phyloP scores from a whole-genome alignment of 2,113 vertebrate genomes.

The Nyctereutes procyonoides region DNA sequence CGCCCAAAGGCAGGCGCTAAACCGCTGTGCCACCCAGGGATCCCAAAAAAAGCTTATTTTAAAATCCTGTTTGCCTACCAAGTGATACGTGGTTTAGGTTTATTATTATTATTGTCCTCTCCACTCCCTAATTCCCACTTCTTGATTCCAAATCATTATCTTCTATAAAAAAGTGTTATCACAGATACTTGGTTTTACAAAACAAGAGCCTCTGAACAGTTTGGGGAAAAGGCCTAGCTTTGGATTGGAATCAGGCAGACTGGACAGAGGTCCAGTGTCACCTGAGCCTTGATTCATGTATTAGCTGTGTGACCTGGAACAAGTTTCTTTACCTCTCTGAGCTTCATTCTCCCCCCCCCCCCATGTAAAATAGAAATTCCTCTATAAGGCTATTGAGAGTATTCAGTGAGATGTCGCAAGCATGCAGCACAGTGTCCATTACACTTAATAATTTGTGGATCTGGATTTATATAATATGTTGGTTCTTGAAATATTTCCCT shows the following conservation, averaged over 20 bases:
- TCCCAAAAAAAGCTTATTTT: background rate
- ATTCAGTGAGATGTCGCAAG: background rate
- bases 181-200: background rate
- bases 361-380: background rate
- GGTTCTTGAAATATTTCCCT: background rate
- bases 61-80: background rate
- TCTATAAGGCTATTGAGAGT: background rate
- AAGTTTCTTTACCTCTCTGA: background rate
- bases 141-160: background rate
- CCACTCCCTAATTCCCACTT: background rate
- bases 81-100: background rate
- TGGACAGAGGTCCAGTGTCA: background rate
- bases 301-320: background rate
- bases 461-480: background rate
- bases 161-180: background rate
- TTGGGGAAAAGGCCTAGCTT: background rate
- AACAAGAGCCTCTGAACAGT: background rate
- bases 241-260: constrained; percentile 1
- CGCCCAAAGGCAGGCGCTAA: too few species aligned
- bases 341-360: background rate
- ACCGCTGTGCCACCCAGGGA: too few species aligned
- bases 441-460: background rate
- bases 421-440: background rate
- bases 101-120: background rate
- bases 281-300: background rate